Percentiles rank a stretch among this genome's conserved stretches.
phyloP scores from a whole-genome alignment of 1,140 invertebrate species.

The Cydia splendana region DNA sequence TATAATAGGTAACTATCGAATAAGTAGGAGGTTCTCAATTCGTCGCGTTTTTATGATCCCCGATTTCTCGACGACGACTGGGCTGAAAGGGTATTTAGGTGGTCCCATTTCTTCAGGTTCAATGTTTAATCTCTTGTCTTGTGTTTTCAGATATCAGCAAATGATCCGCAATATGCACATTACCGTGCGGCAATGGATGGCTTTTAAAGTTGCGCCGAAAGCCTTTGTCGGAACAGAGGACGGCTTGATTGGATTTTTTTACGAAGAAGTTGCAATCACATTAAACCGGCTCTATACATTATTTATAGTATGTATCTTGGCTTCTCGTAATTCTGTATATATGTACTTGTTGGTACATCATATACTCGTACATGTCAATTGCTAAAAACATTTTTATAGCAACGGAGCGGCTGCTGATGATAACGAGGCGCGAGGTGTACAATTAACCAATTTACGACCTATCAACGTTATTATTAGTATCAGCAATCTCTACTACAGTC shows the following conservation, averaged over 20 bases:
- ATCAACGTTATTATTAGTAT: no score
- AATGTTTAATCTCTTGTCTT: conserved; percentile 6
- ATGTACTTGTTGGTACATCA: conserved; percentile 39
- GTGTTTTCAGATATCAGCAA: conserved; percentile 54
- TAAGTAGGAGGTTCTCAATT: no score
- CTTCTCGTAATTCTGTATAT: conserved; percentile 36
- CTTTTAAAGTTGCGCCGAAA: conserved; percentile 56
- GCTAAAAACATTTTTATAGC: no score
- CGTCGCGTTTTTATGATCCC: no score
- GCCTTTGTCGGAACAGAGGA: conserved; percentile 38
- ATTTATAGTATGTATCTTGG: conserved; percentile 45
- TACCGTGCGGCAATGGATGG: conserved; percentile 50
- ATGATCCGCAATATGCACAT: conserved; percentile 38
- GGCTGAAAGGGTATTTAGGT: no score
- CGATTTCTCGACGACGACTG: no score
- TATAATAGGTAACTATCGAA: no score
- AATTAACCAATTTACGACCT: no score
- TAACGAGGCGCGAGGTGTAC: no score
- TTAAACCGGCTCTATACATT: conserved; percentile 48
- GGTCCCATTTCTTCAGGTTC: not conserved
- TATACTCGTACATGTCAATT: conserved; percentile 33
- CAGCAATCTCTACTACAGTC: no score
- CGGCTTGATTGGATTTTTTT: conserved; percentile 46
- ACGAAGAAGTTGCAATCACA: conserved; percentile 48
- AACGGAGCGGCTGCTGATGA: no score